Conservation (phyloP, 1,140 invertebrate genomes). For the Drosophila melanica region DNA sequence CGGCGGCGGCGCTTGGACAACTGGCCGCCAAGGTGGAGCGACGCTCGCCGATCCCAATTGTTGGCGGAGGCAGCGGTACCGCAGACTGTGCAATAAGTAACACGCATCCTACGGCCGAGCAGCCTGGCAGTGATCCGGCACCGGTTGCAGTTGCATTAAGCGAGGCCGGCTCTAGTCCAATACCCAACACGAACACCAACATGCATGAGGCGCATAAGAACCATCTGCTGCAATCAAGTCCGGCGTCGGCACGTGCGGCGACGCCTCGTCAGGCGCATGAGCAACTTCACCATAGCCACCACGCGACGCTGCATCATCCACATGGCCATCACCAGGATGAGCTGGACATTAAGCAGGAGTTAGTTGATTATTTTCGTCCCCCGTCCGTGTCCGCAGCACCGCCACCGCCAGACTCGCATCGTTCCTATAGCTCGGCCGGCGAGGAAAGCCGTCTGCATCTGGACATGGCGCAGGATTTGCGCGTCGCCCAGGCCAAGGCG, state of each 20-base stretch:
- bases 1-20: conserved; percentile 58
- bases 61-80: conserved; percentile 14
- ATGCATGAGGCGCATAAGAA: conserved; percentile 80
- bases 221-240: conserved; percentile 62
- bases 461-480: conserved; percentile 80
- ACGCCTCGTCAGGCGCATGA: conserved; percentile 68
- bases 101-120: conserved; percentile 23
- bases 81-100: conserved; percentile 37
- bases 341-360: conserved; percentile 77
- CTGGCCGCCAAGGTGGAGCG: conserved; percentile 69
- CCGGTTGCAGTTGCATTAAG: conserved; percentile 26
- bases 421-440: conserved; percentile 78
- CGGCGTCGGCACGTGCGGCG: conserved; percentile 40
- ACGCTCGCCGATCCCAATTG: conserved; percentile 49
- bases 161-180: conserved; percentile 78
- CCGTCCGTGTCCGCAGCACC: conserved; percentile 46
- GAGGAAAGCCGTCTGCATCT: conserved; percentile 68
- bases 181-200: conserved; percentile 79
- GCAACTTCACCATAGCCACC: conserved; percentile 59
- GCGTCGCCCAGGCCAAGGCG: conserved; percentile 75
- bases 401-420: conserved; percentile 73
- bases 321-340: conserved; percentile 57
- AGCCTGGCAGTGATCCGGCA: conserved; percentile 24
- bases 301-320: conserved; percentile 29
- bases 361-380: conserved; percentile 75